Base-by-base conservation (phyloP, 2,797 vertebrate species). In the Sphenopsis melanotis region DNA sequence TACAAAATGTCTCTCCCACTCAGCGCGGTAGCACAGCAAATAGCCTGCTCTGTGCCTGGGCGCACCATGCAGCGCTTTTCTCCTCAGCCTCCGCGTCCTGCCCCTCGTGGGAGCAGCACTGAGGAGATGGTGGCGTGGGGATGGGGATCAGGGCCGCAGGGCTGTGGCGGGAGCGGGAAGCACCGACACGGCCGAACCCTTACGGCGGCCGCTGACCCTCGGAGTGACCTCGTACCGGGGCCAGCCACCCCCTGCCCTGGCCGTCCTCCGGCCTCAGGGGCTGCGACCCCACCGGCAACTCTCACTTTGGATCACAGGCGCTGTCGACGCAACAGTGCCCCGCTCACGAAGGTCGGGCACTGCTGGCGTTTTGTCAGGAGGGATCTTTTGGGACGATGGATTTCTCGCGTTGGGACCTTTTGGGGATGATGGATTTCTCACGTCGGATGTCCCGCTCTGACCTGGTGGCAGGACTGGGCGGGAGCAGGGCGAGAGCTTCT, bases 51-150 rank as follows among this genome's bases (percentile, higher is more conserved):
- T 1, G 6, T 70, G 49, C 41, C 30, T 2, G 6, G 12, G 44
- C 0, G 0, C 29, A 5, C 26, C 21, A 1, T 0, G 8, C 39
- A 22, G n/a, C 2, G 1, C 13, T 59, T 49, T 71, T 15, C 32
- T 26, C 37, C 53, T 79, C 56, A n/a, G 41, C 12, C 26, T 52
- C 11, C 0, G 8, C 0, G 2, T 22, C 22, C 53, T 65, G 50
- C 37, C 42, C 32, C 5, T 34, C 7, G 7, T 24, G n/a, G 46
- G 49, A 70, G 32, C 46, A 47, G 57, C 39, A 17, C 41, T 12
- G 52, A 53, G 52, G 17, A 6, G 36, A 37, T 22, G 56, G 29
- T 8, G 11, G 30, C 3, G 19, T 20, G 66, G 27, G 42, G 32
- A 41, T 2, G 5, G 22, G 15, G 17, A 26, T 8, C 11, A 2